Percentiles rank a stretch among this genome's conserved stretches.
These are phyloP conservation scores for Bacillus rossius DNA, from an alignment of 1,140 invertebrate genomes.

Conservation along the genomic window DNA sequence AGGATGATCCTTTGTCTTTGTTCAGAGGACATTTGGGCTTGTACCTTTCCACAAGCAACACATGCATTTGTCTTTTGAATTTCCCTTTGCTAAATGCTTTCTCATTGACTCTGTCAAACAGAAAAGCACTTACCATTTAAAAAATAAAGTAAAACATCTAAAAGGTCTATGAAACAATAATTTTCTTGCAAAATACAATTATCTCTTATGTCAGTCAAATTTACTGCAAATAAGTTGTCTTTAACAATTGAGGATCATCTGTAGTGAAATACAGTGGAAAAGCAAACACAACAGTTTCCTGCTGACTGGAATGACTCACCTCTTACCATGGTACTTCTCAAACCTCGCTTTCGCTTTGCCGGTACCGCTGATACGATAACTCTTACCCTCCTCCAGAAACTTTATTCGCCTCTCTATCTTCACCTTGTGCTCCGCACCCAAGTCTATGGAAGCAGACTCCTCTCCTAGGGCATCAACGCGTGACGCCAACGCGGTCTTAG, in stretches of 20 bases:
- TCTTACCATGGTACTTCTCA: constrained; percentile 85
- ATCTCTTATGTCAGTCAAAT: constrained; percentile 26
- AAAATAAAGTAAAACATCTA: not conserved
- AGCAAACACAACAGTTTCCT: constrained; percentile 1
- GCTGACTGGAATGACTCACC: constrained; percentile 39
- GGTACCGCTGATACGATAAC: constrained; percentile 77
- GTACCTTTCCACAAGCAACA: no score
- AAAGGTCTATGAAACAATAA: constrained; percentile 12
- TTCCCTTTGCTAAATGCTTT: no score
- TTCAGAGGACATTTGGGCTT: no score
- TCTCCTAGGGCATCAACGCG: constrained; percentile 96
- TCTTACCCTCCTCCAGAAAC: constrained; percentile 77
- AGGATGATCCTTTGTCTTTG: no score
- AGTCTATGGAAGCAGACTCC: constrained; percentile 59
- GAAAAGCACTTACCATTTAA: no score
- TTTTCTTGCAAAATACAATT: constrained; percentile 21
- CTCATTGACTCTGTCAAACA: no score
- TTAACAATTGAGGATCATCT: constrained; percentile 27
- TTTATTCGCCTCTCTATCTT: constrained; percentile 77
- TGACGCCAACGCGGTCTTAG: constrained; percentile 89
- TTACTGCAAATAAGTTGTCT: constrained; percentile 30
- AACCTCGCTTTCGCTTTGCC: constrained; percentile 82
- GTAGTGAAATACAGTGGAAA: constrained; percentile 8
- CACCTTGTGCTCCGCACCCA: constrained; percentile 82
- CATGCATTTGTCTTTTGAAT: no score